A percentile compares a stretch with the other conserved stretches of the same genome.
These are phyloP conservation scores for Sphaeramia orbicularis DNA, from an alignment of 2,797 vertebrate species.

Conservation along the genomic window DNA sequence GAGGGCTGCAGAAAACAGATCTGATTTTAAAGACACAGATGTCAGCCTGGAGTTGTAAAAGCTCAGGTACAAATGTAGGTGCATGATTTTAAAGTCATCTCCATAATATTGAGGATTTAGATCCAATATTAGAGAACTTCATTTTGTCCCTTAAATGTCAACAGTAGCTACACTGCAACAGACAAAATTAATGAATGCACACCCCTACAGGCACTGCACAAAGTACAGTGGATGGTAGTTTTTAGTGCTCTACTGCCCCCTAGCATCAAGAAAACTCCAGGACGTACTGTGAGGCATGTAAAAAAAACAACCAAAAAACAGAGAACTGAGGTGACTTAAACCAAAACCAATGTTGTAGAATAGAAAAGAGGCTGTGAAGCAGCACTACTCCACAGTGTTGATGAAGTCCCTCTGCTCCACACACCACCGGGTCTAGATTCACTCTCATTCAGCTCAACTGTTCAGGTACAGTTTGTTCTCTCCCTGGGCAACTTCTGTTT, in stretches of 20 bases:
- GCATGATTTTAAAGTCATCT: not conserved
- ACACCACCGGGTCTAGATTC: not conserved
- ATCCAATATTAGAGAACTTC: not conserved
- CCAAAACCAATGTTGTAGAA: constrained; percentile 15
- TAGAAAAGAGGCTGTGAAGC: constrained; percentile 22
- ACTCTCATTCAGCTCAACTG: not conserved
- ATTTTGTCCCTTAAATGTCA: constrained; percentile 5
- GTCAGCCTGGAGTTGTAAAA: not conserved
- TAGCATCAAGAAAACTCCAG: constrained; percentile 50
- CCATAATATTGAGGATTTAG: not conserved
- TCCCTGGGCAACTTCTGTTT: constrained; percentile 84
- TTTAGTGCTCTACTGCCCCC: constrained; percentile 67
- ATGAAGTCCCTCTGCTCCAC: constrained; percentile 9
- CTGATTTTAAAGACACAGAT: not conserved
- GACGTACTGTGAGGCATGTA: constrained; percentile 7
- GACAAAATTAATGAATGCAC: not conserved
- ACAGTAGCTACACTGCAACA: constrained; percentile 1
- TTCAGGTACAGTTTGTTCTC: constrained; percentile 38
- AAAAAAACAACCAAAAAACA: not conserved
- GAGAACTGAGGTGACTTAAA: constrained; percentile 1
- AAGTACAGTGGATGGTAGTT: constrained; percentile 8
- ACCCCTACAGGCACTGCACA: not conserved
- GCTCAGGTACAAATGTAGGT: not conserved
- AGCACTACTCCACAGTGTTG: constrained; percentile 18
- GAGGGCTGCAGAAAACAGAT: not conserved